Evolutionary conservation across 2,888 invertebrate genomes (phyloP).

Genomic region (Stenodema calcarata): DNA sequence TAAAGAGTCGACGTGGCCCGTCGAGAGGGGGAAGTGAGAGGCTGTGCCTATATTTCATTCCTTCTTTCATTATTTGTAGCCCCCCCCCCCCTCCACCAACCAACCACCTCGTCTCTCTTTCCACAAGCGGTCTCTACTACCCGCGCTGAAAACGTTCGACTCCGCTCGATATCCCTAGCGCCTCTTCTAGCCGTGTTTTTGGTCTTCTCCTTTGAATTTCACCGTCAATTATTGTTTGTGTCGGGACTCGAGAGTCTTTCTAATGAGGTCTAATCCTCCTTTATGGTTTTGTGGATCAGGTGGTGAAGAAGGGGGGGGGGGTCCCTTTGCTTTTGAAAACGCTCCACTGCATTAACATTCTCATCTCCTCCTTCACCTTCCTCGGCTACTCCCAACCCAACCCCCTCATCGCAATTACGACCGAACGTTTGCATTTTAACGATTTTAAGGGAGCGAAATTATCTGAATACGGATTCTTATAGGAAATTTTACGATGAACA

Average conservation of each 20-base stretch:
- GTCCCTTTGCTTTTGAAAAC: not conserved
- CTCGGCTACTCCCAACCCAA: not conserved
- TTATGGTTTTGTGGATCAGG: constrained; percentile 6
- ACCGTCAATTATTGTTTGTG: constrained; percentile 17
- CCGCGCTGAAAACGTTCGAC: constrained; percentile 26
- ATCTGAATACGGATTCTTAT: no score
- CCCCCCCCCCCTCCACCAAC: not conserved
- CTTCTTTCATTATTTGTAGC: constrained; percentile 38
- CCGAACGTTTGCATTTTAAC: not conserved
- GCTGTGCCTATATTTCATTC: constrained; percentile 41
- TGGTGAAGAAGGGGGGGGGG: not conserved
- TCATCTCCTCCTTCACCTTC: not conserved
- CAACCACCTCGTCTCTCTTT: not conserved
- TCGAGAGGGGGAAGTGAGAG: constrained; percentile 19
- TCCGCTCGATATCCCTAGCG: constrained; percentile 38
- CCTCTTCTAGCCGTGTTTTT: constrained; percentile 7
- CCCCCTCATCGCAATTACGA: not conserved
- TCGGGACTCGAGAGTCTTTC: not conserved
- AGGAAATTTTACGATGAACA: no score
- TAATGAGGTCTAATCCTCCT: constrained; percentile 35
- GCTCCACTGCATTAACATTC: not conserved
- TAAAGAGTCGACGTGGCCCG: not conserved
- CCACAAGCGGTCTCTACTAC: not conserved
- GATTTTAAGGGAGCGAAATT: no score
- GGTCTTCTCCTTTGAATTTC: constrained; percentile 22